These are phyloP conservation scores for Holacanthella duospinosa DNA, from an alignment of 2,888 invertebrate genomes.

Conservation along the genomic window DNA sequence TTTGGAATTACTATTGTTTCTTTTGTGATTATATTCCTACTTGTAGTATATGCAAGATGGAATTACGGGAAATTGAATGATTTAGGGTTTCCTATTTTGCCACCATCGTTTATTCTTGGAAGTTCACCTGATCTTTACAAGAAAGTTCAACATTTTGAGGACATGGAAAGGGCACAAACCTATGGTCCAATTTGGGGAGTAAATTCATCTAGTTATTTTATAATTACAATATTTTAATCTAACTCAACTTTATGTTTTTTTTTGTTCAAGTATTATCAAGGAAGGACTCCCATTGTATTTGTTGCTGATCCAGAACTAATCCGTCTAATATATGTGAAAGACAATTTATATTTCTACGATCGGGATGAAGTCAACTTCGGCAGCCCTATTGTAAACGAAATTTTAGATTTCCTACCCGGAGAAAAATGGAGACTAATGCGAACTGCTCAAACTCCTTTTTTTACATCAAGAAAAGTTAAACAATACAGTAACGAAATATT, in stretches of 20 bases:
- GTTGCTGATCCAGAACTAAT: slow-evolving; percentile 25
- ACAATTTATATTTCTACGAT: slow-evolving; percentile 20
- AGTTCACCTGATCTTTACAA: slow-evolving; percentile 26
- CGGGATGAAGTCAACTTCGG: neutral
- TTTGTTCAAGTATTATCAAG: slow-evolving; percentile 10
- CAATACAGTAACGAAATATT: slow-evolving; percentile 1
- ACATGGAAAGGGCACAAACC: slow-evolving; percentile 24
- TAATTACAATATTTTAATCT: too few species aligned
- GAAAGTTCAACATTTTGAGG: slow-evolving; percentile 25
- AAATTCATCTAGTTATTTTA: neutral
- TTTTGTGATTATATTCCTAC: neutral
- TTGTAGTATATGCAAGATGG: slow-evolving; percentile 22
- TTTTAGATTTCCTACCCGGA: slow-evolving; percentile 1
- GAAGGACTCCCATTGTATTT: slow-evolving; percentile 10
- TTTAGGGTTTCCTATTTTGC: slow-evolving; percentile 25
- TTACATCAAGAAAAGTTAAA: slow-evolving; percentile 1
- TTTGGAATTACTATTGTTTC: too few species aligned
- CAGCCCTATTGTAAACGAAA: neutral
- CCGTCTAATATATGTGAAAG: slow-evolving; percentile 21
- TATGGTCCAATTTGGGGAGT: slow-evolving; percentile 19
- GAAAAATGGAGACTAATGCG: slow-evolving; percentile 5
- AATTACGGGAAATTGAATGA: slow-evolving; percentile 29
- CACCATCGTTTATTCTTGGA: slow-evolving; percentile 22
- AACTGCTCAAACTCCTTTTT: neutral
- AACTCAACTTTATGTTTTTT: too few species aligned